phyloP scores from a whole-genome alignment of 2,888 invertebrate species.

The Megaustenia siamemsis region DNA sequence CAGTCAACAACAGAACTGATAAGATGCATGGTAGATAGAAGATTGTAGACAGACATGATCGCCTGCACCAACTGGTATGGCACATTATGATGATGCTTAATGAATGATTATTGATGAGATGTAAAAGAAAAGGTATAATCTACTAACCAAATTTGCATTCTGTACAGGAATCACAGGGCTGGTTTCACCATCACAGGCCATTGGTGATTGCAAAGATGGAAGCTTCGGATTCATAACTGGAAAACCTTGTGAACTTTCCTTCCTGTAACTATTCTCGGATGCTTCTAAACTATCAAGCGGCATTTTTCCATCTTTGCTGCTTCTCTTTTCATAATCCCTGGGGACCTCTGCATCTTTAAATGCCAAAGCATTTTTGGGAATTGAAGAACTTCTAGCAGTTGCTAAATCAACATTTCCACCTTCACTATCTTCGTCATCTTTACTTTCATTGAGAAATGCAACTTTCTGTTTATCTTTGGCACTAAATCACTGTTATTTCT shows the following conservation, averaged over 20 bases:
- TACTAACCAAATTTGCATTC: slow-evolving; percentile 46
- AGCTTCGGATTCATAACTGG: neutral
- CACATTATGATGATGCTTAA: no score
- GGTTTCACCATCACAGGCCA: neutral
- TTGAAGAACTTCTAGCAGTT: slow-evolving; percentile 1
- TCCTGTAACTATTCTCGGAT: neutral
- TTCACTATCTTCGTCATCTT: slow-evolving; percentile 6
- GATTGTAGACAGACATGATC: no score
- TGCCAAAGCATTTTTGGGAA: neutral
- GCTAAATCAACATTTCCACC: neutral
- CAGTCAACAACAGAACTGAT: no score
- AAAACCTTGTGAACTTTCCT: neutral
- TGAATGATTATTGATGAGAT: neutral
- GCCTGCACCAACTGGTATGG: no score
- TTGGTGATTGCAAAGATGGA: slow-evolving; percentile 42
- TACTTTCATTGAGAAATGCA: neutral
- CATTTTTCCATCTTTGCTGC: neutral
- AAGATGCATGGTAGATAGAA: no score
- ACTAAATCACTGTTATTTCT: neutral
- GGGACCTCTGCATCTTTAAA: neutral
- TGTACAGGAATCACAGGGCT: slow-evolving; percentile 66
- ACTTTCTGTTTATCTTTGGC: neutral
- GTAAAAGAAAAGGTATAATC: neutral
- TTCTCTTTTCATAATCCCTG: neutral
- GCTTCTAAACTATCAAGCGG: neutral